Base-by-base conservation (phyloP, 2,888 invertebrate genomes). In the Corbicula japonica region DNA sequence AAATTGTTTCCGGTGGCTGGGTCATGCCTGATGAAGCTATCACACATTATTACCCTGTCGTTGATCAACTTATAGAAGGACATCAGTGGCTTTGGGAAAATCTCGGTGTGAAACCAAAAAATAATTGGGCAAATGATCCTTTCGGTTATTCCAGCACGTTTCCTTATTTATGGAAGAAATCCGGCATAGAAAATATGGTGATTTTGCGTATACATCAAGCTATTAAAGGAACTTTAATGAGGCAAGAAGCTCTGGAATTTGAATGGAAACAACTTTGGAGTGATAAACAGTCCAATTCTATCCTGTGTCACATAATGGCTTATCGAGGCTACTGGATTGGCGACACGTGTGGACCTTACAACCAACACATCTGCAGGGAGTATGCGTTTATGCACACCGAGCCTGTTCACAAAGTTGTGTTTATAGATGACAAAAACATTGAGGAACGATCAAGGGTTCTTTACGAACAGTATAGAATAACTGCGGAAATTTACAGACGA, bases 311-410 rank as follows among this genome's bases (percentile, higher is more conserved):
- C 94, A 97, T 99, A 91, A 97, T 97, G 93, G 99, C 99, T 0
- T 98, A 98, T 91, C 98, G 98, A 91, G 97, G 98, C 68, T 99
- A 99, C 94, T 98, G 97, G 34, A 98, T 99, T 81, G 98, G 98
- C 89, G 97, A 98, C 91, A 97, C 98, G 0, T 99, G 99, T 92
- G 99, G 99, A 0, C 99, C 99, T 0, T 79, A 83, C 63, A 97
- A 98, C 94, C 97, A 97, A 0, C 96, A 97, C 70, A 93, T 94
- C 58, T 94, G 94, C 83, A 88, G 94, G 18, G 87, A 92, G 80
- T 94, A 94, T 88, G 94, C 95, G 80, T 94, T 94, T 92, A 95
- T 98, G 15, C 97, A 97, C 93, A 96, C 98, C 18, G 44, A 76
- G 38, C 79, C 76, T 2, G 48, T 62, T 3, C 96, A 96, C 34